Percentiles rank a stretch among this genome's conserved stretches.
These are phyloP conservation scores for Falcaria lacertinaria DNA, from an alignment of 2,888 invertebrate genomes.

Conservation along the genomic window DNA sequence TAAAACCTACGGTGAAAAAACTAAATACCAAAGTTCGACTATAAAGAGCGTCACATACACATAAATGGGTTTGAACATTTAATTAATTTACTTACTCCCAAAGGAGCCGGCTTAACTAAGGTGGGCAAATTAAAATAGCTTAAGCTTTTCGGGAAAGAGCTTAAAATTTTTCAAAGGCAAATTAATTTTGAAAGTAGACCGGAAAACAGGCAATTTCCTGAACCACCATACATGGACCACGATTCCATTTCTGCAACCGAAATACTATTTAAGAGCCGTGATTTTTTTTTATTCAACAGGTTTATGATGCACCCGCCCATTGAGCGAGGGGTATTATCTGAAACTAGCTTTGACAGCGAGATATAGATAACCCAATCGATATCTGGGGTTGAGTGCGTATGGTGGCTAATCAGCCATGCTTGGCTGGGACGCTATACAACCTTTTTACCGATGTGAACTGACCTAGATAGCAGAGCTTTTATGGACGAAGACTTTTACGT, in stretches of 20 bases:
- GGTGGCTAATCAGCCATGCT: constrained; percentile 55
- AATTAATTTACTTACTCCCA: not conserved
- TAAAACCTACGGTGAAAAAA: no score
- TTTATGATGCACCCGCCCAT: constrained; percentile 49
- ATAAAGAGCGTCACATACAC: not conserved
- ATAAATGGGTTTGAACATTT: not conserved
- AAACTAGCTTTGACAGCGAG: constrained; percentile 46
- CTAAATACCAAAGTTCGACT: constrained; percentile 7
- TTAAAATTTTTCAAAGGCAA: not conserved
- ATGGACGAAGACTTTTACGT: not conserved
- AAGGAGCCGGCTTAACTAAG: not conserved
- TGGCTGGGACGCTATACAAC: constrained; percentile 41
- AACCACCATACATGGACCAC: not conserved
- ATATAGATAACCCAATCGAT: constrained; percentile 66
- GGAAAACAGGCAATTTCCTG: not conserved
- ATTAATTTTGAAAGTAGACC: not conserved
- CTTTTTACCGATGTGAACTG: constrained; percentile 31
- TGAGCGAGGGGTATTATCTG: constrained; percentile 62
- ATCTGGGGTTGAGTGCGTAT: constrained; percentile 45
- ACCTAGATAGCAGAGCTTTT: constrained; percentile 26
- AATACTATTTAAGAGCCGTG: constrained; percentile 16
- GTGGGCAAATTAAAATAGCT: not conserved
- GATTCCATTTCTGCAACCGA: constrained; percentile 1
- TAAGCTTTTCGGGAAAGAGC: not conserved
- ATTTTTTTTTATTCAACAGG: constrained; percentile 17